Evolutionary conservation across 2,888 invertebrate species (phyloP), one percentile per base, ranked within the genome.

Genomic region (Melinopterus prodromus): DNA sequence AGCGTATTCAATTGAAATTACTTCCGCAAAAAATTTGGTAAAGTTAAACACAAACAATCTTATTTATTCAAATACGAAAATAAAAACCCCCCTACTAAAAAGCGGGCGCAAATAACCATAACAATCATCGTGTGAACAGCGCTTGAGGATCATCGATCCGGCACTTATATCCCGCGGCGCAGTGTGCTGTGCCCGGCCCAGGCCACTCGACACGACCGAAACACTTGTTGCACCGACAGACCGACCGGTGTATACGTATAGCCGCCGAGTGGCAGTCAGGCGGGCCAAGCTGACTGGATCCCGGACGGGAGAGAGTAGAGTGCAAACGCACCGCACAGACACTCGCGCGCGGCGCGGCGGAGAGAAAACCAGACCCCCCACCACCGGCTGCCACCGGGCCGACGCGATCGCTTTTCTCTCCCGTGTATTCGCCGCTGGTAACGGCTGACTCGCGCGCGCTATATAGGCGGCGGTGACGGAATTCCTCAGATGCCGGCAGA

Each of bases 401-500:
- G 74, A 37, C 36, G 37, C 74, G 26, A 74, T 74, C 74, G 74
- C 74, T 74, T 74, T 74, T 37, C 74, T 74, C 36, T 36, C 35
- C n/a, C 6, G 12, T 74, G 37, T 37, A n/a, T 74, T 74, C 12
- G 74, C 35, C 26, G 53, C 53, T 53, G 53, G 53, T 53, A 53
- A 53, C 53, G 53, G 53, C 53, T 53, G 74, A 74, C 35, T 26
- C 74, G 74, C 74, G 71, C 26, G 26, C 74, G 35, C 37, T 74
- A 74, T 74, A 74, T 12, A 71, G 35, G 74, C 88, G 86, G 88
- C 88, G 86, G 90, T 90, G 79, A 36, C 91, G 90, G 86, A 90
- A 91, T 88, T 89, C 90, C 80, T 90, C 90, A 89, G 88, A 88
- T 85, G 82, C 82, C 79, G 81, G 72, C 79, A 89, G 88, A 53